Percentiles rank a stretch among this genome's conserved stretches.
Evolutionary conservation across 2,888 invertebrate genomes (phyloP).

Genomic region (Aleiodes alternator): DNA sequence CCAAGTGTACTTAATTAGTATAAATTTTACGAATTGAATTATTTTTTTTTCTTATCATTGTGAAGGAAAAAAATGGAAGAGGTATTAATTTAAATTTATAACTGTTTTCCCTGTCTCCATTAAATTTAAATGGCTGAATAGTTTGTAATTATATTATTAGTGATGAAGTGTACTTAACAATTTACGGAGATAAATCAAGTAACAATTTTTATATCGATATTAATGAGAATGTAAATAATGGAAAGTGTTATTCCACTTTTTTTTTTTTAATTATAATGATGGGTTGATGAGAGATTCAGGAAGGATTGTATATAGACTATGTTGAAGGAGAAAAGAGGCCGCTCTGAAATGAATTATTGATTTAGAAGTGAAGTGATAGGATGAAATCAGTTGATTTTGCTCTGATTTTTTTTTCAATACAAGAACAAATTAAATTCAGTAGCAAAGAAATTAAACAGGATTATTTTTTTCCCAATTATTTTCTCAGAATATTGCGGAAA

Average conservation of each 20-base stretch:
- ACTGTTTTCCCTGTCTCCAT: no score
- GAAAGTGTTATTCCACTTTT: background rate
- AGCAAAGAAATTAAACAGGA: background rate
- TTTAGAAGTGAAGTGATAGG: constrained; percentile 5
- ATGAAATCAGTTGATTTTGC: background rate
- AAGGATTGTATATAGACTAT: background rate
- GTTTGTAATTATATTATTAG: constrained; percentile 3
- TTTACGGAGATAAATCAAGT: background rate
- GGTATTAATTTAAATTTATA: no score
- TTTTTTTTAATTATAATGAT: background rate
- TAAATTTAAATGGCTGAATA: background rate
- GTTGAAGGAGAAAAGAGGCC: background rate
- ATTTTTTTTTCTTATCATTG: background rate
- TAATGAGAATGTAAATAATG: constrained; percentile 14
- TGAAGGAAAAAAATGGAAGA: background rate
- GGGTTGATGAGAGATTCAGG: background rate
- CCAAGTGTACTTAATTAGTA: constrained; percentile 64
- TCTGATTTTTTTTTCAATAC: background rate
- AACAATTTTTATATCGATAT: constrained; percentile 11
- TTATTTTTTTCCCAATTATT: background rate
- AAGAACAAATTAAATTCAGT: background rate
- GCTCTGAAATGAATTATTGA: background rate
- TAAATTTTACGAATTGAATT: constrained; percentile 39
- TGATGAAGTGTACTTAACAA: constrained; percentile 11
- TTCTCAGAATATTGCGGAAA: background rate